A percentile compares a stretch with the other conserved stretches of the same genome.
Evolutionary conservation across 2,797 vertebrate genomes (phyloP).

Genomic region (Cichlasoma orientale): DNA sequence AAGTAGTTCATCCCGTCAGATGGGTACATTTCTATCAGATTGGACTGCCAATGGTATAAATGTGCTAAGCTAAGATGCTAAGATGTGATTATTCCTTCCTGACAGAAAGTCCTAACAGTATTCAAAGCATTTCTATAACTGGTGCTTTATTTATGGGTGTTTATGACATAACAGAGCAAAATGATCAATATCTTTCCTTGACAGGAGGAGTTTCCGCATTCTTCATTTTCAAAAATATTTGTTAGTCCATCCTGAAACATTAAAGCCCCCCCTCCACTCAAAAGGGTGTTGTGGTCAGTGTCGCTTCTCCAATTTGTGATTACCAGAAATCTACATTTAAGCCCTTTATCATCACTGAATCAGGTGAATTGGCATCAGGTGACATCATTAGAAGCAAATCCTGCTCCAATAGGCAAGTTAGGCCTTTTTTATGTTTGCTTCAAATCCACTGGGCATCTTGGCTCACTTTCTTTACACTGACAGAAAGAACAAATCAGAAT

Average conservation of each 20-base stretch:
- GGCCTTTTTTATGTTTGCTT: neutral
- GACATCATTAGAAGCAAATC: neutral
- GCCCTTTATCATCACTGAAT: neutral
- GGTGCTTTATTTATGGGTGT: slow-evolving; percentile 10
- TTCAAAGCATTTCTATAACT: slow-evolving; percentile 6
- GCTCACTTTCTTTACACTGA: neutral
- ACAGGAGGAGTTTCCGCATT: neutral
- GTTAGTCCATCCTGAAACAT: neutral
- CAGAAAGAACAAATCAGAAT: neutral
- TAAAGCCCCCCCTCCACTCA: neutral
- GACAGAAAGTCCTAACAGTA: neutral
- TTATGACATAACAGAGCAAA: slow-evolving; percentile 11
- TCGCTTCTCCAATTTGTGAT: neutral
- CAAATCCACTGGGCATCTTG: neutral
- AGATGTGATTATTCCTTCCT: slow-evolving; percentile 6
- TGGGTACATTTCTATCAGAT: neutral
- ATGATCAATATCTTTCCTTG: slow-evolving; percentile 1
- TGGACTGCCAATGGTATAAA: neutral
- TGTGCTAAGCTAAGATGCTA: neutral
- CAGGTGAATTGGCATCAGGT: neutral
- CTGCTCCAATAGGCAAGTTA: neutral
- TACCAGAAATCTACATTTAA: neutral
- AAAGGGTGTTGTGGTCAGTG: neutral
- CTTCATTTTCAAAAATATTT: neutral
- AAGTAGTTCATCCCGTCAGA: slow-evolving; percentile 2